phyloP scores from a whole-genome alignment of 2,888 invertebrate genomes.

The Scaptomyza cyrtandrae region DNA sequence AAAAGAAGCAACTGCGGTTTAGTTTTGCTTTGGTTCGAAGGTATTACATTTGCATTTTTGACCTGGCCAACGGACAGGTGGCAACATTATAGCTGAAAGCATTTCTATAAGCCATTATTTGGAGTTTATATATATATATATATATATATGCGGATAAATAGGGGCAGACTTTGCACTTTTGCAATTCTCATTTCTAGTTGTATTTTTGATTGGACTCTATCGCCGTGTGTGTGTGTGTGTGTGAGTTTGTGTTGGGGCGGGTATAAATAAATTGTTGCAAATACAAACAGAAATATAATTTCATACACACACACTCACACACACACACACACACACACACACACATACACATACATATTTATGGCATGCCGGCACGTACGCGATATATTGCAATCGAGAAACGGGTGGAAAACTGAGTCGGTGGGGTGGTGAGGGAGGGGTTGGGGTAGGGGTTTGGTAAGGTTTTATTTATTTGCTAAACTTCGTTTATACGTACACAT shows the following conservation, averaged over 20 bases:
- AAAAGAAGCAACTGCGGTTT: slow-evolving; percentile 38
- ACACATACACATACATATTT: slow-evolving; percentile 64
- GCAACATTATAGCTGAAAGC: slow-evolving; percentile 16
- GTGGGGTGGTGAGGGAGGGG: background rate
- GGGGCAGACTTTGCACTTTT: slow-evolving; percentile 11
- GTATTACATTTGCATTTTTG: slow-evolving; percentile 42
- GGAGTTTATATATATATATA: background rate
- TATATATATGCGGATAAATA: slow-evolving; percentile 7
- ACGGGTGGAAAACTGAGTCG: background rate
- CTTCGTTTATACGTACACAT: slow-evolving; percentile 63
- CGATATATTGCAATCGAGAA: slow-evolving; percentile 77
- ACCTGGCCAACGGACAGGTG: slow-evolving; percentile 14
- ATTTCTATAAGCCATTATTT: slow-evolving; percentile 16
- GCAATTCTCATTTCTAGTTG: background rate
- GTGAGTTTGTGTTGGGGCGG: slow-evolving; percentile 11
- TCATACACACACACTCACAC: slow-evolving; percentile 58
- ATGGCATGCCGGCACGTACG: slow-evolving; percentile 79
- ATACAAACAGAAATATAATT: slow-evolving; percentile 80
- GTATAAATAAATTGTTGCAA: slow-evolving; percentile 73
- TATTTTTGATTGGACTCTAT: background rate
- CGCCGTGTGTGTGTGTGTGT: background rate
- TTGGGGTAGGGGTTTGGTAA: slow-evolving; percentile 6
- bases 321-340: slow-evolving; percentile 55
- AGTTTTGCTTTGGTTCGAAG: slow-evolving; percentile 9
- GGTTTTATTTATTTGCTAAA: slow-evolving; percentile 77